A percentile compares a stretch with the other conserved stretches of the same genome.
phyloP scores from a whole-genome alignment of 2,797 vertebrate genomes.

The Sebastes melanostomus region DNA sequence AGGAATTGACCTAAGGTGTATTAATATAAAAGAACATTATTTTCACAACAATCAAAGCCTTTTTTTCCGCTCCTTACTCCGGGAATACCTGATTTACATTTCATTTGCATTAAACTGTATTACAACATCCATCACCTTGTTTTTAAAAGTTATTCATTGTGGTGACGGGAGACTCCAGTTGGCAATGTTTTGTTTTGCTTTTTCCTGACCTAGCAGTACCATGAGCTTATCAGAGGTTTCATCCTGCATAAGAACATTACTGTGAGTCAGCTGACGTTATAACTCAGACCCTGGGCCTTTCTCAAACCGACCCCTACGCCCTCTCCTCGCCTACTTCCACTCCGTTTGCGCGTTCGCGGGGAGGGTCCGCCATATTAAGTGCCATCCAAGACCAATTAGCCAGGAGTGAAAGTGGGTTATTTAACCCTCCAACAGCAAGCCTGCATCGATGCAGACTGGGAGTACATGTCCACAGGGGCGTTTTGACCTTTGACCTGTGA shows the following conservation, averaged over 20 bases:
- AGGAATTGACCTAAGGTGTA: slow-evolving; percentile 26
- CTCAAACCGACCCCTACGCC: too few relatives aligned
- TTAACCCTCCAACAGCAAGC: too few relatives aligned
- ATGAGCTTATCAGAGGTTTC: slow-evolving; percentile 15
- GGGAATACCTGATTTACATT: slow-evolving; percentile 6
- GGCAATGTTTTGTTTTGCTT: not conserved
- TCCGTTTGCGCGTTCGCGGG: too few relatives aligned
- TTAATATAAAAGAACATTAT: not conserved
- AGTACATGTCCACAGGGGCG: too few relatives aligned
- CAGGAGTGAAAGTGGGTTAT: too few relatives aligned
- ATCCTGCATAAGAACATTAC: slow-evolving; percentile 14
- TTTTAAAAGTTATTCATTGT: not conserved
- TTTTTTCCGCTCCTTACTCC: not conserved
- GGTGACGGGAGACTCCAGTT: slow-evolving; percentile 1
- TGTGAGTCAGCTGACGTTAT: slow-evolving; percentile 6
- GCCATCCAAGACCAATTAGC: too few relatives aligned
- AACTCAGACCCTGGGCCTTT: not conserved
- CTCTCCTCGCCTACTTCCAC: too few relatives aligned
- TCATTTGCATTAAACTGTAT: slow-evolving; percentile 18
- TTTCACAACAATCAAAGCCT: slow-evolving; percentile 20
- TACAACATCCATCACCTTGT: not conserved
- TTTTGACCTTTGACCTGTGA: too few relatives aligned
- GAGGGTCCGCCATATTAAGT: too few relatives aligned
- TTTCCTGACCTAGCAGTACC: not conserved
- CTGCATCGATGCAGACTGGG: too few relatives aligned